Base-by-base conservation (phyloP, 2,888 invertebrate species). In the Norana najaformis region DNA sequence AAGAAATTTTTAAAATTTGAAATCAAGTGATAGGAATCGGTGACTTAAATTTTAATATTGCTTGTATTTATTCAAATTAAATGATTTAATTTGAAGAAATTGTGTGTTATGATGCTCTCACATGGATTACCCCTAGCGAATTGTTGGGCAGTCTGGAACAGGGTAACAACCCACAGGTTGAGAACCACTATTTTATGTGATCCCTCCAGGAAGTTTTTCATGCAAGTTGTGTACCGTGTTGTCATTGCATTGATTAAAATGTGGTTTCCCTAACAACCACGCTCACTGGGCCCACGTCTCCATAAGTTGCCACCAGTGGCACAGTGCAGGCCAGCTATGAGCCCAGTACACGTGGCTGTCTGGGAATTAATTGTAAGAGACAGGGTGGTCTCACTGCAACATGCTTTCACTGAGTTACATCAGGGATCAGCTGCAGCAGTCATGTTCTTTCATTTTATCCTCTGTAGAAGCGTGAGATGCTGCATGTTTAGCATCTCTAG, bases 371-470 rank as follows among this genome's bases (percentile, higher is more conserved):
- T 69, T 30, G 69, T n/a, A n/a, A 11, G 69, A 69, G 69, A 69
- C 23, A 23, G 23, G 47, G 47, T 23, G 23, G 47, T 47, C 47
- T 47, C 69, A 69, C 69, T 69, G 69, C 30, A n/a, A 69, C 69
- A 69, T 69, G 69, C 69, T 69, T 69, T 69, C 69, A 69, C 69
- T 69, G 11, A 69, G 69, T 69, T 69, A 69, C 30, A n/a, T 69
- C 69, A 69, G 69, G 69, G 69, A 69, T 69, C 69, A 69, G 69
- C n/a, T 69, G 69, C n/a, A n/a, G n/a, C n/a, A n/a, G n/a, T n/a
- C n/a, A n/a, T 69, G 69, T n/a, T 69, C n/a, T 69, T 69, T 69
- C n/a, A 13, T 69, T 69, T 69, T 69, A 69, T n/a, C 69, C 8
- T 30, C 69, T n/a, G 69, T n/a, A 69, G 69, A n/a, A n/a, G n/a